A percentile compares a stretch with the other conserved stretches of the same genome.
Conservation (phyloP, 2,888 invertebrate genomes). For the Physocephala rufipes region DNA sequence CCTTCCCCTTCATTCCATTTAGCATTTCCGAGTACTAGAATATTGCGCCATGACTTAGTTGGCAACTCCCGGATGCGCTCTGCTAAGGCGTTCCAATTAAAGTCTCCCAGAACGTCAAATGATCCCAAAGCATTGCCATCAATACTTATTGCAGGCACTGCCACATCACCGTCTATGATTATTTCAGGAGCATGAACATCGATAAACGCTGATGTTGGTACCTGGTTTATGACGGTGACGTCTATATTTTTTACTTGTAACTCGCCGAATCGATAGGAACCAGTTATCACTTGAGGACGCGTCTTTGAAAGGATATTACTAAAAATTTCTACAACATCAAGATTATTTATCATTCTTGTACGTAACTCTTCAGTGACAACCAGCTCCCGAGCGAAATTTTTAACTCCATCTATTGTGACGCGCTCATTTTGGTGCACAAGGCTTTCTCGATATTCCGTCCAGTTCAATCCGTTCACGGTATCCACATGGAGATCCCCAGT, state of each 20-base stretch:
- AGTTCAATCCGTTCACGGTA: slow-evolving; percentile 52
- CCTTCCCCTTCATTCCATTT: slow-evolving; percentile 46
- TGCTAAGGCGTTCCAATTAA: slow-evolving; percentile 28
- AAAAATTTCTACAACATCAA: slow-evolving; percentile 50
- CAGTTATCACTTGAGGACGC: slow-evolving; percentile 53
- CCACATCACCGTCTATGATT: slow-evolving; percentile 49
- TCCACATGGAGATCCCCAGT: slow-evolving; percentile 48
- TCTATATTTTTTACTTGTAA: slow-evolving; percentile 51
- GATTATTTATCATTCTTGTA: slow-evolving; percentile 47
- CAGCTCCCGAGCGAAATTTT: slow-evolving; percentile 49
- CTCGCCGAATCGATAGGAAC: slow-evolving; percentile 51
- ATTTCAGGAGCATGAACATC: slow-evolving; percentile 48
- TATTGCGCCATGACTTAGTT: slow-evolving; percentile 47
- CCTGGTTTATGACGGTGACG: slow-evolving; percentile 51
- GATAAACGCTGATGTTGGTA: slow-evolving; percentile 48
- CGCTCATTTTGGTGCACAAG: slow-evolving; percentile 51
- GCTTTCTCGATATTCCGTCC: slow-evolving; percentile 49
- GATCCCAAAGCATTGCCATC: slow-evolving; percentile 49
- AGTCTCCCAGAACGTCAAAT: slow-evolving; percentile 36
- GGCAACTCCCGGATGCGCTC: slow-evolving; percentile 34
- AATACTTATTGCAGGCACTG: slow-evolving; percentile 49
- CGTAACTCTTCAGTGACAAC: slow-evolving; percentile 48
- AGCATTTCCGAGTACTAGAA: slow-evolving; percentile 53
- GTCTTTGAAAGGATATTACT: slow-evolving; percentile 52
- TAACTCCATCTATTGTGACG: slow-evolving; percentile 50